Evolutionary conservation across 2,113 vertebrate species (phyloP).

Genomic region (Anolis carolinensis): DNA sequence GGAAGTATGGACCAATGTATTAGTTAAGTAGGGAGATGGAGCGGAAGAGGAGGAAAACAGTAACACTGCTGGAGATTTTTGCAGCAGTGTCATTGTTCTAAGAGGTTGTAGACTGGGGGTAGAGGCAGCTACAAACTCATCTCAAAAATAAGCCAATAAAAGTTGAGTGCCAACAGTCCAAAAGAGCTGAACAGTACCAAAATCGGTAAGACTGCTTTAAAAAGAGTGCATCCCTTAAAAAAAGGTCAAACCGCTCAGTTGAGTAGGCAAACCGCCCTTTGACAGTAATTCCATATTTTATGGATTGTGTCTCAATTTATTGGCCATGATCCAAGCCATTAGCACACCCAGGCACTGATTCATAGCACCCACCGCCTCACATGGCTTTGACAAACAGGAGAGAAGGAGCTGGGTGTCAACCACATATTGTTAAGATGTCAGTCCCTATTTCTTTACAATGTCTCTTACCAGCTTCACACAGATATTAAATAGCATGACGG

Average conservation of each 20-base stretch:
- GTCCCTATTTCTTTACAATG: neutral
- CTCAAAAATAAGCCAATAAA: no score
- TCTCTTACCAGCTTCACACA: neutral
- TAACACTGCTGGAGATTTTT: no score
- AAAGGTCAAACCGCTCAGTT: neutral
- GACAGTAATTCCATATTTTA: neutral
- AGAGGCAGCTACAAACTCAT: no score
- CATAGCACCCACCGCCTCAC: neutral
- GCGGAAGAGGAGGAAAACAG: no score
- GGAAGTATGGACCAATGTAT: no score
- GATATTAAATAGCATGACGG: neutral
- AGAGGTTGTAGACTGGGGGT: no score
- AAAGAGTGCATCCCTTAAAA: neutral
- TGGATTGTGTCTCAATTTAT: neutral
- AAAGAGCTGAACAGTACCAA: neutral
- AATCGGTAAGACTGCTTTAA: neutral
- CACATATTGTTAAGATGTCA: neutral
- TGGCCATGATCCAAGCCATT: neutral
- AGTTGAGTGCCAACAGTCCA: no score
- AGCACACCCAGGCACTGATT: neutral
- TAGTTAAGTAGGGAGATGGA: no score
- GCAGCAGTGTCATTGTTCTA: no score
- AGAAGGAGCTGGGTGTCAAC: neutral
- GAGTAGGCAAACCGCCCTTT: neutral
- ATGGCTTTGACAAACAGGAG: neutral